Conservation (phyloP, 2,797 vertebrate genomes). For the Sorex maritimensis region DNA sequence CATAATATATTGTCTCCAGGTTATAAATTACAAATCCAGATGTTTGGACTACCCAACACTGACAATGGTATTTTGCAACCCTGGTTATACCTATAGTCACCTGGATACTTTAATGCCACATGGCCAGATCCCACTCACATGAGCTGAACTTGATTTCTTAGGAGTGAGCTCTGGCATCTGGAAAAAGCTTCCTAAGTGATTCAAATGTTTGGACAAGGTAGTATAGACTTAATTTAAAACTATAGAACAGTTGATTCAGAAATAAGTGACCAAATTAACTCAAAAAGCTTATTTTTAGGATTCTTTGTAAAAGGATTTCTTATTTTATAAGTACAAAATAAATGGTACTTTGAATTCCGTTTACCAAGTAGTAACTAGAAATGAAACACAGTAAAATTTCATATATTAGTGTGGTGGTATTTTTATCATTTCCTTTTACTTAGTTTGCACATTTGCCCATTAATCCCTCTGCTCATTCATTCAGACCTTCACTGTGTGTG, state of each 20-base stretch:
- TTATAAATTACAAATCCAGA: slow-evolving; percentile 8
- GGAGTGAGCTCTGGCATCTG: neutral
- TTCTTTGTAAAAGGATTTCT: slow-evolving; percentile 51
- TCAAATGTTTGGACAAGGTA: slow-evolving; percentile 7
- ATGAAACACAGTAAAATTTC: slow-evolving; percentile 11
- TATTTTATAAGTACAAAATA: slow-evolving; percentile 58
- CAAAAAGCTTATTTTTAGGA: slow-evolving; percentile 6
- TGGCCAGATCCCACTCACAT: no score
- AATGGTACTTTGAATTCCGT: slow-evolving; percentile 29
- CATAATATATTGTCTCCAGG: neutral
- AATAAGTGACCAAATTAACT: slow-evolving; percentile 54
- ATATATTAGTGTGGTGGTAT: neutral
- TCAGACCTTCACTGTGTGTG: slow-evolving; percentile 17
- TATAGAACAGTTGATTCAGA: slow-evolving; percentile 9
- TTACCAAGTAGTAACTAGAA: slow-evolving; percentile 55
- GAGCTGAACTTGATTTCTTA: neutral
- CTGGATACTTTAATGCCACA: neutral
- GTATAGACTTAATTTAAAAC: slow-evolving; percentile 25
- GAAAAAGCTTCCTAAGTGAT: slow-evolving; percentile 37
- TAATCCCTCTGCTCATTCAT: slow-evolving; percentile 30
- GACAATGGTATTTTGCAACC: neutral
- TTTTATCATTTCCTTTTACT: slow-evolving; percentile 60
- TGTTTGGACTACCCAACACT: neutral
- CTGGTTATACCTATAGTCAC: neutral
- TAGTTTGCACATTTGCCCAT: slow-evolving; percentile 15